These are phyloP conservation scores for Tortrix viridana DNA, from an alignment of 2,888 invertebrate species.

Conservation along the genomic window DNA sequence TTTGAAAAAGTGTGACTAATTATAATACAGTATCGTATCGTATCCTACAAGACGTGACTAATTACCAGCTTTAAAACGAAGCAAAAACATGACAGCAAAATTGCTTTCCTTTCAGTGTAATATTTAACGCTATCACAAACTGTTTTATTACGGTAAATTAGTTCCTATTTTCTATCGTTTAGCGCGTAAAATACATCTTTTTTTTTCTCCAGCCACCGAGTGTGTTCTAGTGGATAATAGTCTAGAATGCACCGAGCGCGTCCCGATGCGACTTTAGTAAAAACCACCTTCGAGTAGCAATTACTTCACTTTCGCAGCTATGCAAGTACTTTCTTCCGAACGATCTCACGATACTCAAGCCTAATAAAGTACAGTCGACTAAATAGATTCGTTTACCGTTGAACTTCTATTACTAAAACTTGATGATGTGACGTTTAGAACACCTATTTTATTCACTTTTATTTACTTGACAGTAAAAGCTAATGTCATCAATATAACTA, in stretches of 20 bases:
- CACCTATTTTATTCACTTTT: no score
- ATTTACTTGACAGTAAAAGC: no score
- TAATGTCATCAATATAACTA: no score
- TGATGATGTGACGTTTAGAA: no score
- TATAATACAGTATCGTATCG: constrained; percentile 33
- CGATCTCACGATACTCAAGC: constrained; percentile 22
- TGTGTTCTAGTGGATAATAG: constrained; percentile 40
- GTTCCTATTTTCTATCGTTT: constrained; percentile 41
- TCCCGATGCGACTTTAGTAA: constrained; percentile 41
- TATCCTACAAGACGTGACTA: constrained; percentile 33
- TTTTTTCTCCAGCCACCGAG: constrained; percentile 35
- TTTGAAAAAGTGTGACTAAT: constrained; percentile 2
- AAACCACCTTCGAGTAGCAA: constrained; percentile 54
- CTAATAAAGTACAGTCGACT: constrained; percentile 1
- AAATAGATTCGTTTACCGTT: background rate
- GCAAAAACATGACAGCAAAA: constrained; percentile 46
- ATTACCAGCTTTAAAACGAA: constrained; percentile 41
- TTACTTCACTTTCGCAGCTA: constrained; percentile 63
- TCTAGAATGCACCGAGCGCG: constrained; percentile 43
- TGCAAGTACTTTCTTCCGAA: constrained; percentile 36
- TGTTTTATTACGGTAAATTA: constrained; percentile 5
- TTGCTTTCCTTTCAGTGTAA: constrained; percentile 34
- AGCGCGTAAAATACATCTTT: constrained; percentile 46
- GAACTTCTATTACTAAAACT: no score
- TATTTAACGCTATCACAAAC: constrained; percentile 11